Conservation (phyloP, 2,797 vertebrate genomes). For the Setipinna tenuifilis region DNA sequence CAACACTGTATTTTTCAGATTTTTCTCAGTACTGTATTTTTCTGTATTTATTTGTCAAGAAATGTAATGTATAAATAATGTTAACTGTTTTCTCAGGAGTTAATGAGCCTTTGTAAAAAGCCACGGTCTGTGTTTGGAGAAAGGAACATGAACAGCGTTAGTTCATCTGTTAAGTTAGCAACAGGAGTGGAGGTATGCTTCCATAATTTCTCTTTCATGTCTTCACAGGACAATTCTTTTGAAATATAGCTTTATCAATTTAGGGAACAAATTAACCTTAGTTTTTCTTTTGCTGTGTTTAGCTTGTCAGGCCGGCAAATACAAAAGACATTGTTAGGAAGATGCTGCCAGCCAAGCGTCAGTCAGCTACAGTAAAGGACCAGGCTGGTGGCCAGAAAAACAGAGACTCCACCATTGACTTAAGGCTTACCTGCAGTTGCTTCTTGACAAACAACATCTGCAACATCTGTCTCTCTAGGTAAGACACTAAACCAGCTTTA, state of each 20-base stretch:
- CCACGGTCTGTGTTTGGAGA: constrained; percentile 93
- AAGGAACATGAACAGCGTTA: constrained; percentile 89
- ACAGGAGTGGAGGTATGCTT: constrained; percentile 79
- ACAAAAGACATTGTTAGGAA: constrained; percentile 75
- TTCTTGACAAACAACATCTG: constrained; percentile 89
- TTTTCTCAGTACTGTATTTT: too few relatives aligned
- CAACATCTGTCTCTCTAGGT: constrained; percentile 95
- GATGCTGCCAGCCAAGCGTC: constrained; percentile 71
- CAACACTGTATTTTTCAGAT: too few relatives aligned
- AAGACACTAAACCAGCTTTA: constrained; percentile 47
- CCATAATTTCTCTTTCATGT: background rate
- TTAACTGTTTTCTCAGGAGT: constrained; percentile 74
- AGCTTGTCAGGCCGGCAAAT: constrained; percentile 80
- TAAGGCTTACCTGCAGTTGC: constrained; percentile 84
- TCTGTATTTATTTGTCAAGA: too few relatives aligned
- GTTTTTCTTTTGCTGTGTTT: constrained; percentile 55
- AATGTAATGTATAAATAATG: background rate
- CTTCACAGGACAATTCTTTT: too few relatives aligned
- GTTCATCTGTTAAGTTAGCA: constrained; percentile 70
- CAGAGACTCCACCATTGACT: constrained; percentile 69
- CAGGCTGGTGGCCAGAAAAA: constrained; percentile 69
- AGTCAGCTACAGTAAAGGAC: constrained; percentile 68
- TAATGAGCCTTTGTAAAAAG: constrained; percentile 73
- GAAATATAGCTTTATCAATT: too few relatives aligned
- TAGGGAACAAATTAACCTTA: too few relatives aligned